Base-by-base conservation (phyloP, 2,888 invertebrate genomes). In the Epicampocera succincta region DNA sequence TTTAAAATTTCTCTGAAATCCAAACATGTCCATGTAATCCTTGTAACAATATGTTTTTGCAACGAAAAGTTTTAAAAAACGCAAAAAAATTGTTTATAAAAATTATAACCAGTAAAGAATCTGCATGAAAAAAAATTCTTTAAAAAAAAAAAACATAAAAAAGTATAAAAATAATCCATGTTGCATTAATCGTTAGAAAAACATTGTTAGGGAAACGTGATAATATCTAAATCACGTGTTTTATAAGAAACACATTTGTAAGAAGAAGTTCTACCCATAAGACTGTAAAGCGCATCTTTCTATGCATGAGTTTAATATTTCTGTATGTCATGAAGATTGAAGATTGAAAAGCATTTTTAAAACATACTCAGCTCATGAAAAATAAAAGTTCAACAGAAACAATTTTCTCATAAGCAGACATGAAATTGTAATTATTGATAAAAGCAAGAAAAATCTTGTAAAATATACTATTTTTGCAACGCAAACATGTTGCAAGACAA, bases 221-320 rank as follows among this genome's bases (percentile, higher is more conserved):
- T 83, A 83, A 79, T 79, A 83, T 73, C 58, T 58, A 72, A 83
- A 83, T 83, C 75, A 76, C 79, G 75, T 78, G 82, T 48, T 74
- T 3, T 63, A 63, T 58, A 74, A 56, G 42, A 63, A 33, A 25
- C 21, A 42, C 12, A 63, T 56, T 58, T 56, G 33, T 44, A 46
- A 66, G 44, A 50, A n/a, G 11, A 46, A 69, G 21, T 1, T 42
- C 11, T 17, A 29, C 33, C 12, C 29, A 11, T 38, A 72, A 56
- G 50, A 4, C 8, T 58, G 42, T 52, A 9, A 58, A 48, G 58
- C 58, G 61, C 29, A 61, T 44, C 4, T 17, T 5, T 12, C 42
- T n/a, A 56, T 11, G 17, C 13, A 29, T 29, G 19, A 29, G 15
- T 54, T 52, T 52, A 15, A 54, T 13, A 56, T 29, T 29, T 42